Evolutionary conservation across 2,797 vertebrate genomes (phyloP).

Genomic region (Leptodactylus fallax): DNA sequence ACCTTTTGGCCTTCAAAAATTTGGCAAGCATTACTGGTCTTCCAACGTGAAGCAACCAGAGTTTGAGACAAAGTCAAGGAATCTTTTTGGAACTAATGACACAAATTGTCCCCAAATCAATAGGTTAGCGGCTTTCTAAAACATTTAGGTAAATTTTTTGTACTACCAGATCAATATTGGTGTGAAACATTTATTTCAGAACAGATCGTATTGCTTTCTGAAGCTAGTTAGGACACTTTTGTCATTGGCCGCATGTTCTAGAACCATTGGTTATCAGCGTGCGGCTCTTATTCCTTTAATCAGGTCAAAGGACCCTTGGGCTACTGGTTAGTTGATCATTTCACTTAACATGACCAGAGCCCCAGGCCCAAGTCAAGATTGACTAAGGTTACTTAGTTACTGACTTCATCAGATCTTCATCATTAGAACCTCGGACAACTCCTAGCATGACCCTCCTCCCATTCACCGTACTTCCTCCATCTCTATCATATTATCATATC

Average conservation of each 20-base stretch:
- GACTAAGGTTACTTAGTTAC: not conserved
- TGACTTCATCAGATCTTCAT: no score
- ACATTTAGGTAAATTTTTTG: not conserved
- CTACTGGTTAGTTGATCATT: not conserved
- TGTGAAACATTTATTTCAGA: no score
- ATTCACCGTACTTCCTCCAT: slow-evolving; percentile 43
- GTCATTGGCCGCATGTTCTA: not conserved
- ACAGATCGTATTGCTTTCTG: no score
- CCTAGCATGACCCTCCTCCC: not conserved
- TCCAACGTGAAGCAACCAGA: not conserved
- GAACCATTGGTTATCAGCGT: not conserved
- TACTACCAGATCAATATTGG: no score
- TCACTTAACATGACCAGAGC: not conserved
- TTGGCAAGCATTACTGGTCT: not conserved
- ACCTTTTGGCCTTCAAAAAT: not conserved
- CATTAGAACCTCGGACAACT: not conserved
- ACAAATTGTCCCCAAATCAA: not conserved
- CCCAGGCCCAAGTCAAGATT: not conserved
- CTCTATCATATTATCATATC: slow-evolving; percentile 41
- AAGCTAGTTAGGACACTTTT: no score
- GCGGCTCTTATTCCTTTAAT: not conserved
- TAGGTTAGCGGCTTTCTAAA: not conserved
- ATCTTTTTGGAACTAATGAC: not conserved
- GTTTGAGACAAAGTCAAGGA: not conserved
- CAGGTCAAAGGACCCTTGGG: not conserved